Percentiles rank a stretch among this genome's conserved stretches.
phyloP scores from a whole-genome alignment of 2,888 invertebrate genomes.

The Chirona hameri region DNA sequence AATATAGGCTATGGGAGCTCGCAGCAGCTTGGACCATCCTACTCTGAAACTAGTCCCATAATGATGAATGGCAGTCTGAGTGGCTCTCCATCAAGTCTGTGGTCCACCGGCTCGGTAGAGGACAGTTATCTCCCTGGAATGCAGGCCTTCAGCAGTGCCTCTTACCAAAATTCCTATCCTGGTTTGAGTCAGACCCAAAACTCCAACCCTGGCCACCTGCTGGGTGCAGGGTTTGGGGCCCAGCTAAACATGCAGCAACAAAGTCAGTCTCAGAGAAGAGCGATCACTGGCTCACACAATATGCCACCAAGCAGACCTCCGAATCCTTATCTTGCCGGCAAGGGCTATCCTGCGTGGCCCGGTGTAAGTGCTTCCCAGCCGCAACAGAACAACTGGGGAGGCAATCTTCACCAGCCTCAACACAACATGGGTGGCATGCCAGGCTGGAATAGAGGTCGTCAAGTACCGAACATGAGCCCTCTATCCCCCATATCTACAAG shows the following conservation, averaged over 20 bases:
- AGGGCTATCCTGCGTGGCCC: not conserved
- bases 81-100: slow-evolving; percentile 10
- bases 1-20: not conserved
- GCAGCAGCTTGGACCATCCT: not conserved
- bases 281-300: slow-evolving; percentile 4
- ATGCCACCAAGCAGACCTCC: not conserved
- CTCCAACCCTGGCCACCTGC: not conserved
- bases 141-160: not conserved
- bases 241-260: not conserved
- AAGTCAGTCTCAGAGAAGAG: slow-evolving; percentile 6
- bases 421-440: not conserved
- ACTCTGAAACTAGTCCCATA: slow-evolving; percentile 1
- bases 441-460: not conserved
- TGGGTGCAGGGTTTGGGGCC: not conserved
- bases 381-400: not conserved
- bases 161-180: not conserved
- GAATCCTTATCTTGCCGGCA: not conserved
- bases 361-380: not conserved
- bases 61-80: slow-evolving; percentile 24
- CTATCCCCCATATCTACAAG: not conserved
- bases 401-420: not conserved
- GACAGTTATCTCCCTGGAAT: not conserved
- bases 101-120: slow-evolving; percentile 6
- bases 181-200: not conserved
- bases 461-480: not conserved